Percentiles rank a stretch among this genome's conserved stretches.
Conservation (phyloP, 2,797 vertebrate genomes). For the Anabacerthia variegaticeps region DNA sequence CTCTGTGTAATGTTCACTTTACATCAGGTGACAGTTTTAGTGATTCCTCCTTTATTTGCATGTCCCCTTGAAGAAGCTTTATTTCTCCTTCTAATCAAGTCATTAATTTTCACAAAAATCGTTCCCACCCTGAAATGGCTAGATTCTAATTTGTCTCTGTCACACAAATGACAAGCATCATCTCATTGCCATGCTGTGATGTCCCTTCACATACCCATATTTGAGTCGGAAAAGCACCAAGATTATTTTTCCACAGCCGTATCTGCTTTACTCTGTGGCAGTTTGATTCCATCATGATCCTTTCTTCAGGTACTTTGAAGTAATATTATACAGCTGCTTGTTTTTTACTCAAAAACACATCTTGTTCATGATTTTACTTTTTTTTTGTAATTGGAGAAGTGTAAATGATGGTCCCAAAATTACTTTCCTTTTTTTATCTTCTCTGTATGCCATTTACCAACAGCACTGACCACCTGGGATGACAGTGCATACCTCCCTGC, state of each 20-base stretch:
- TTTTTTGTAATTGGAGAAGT: not conserved
- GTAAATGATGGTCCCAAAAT: not conserved
- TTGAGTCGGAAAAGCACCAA: not conserved
- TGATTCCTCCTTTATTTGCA: slow-evolving; percentile 70
- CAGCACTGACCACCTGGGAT: not conserved
- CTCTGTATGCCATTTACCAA: not conserved
- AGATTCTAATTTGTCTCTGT: slow-evolving; percentile 63
- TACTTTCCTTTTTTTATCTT: not conserved
- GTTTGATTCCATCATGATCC: not conserved
- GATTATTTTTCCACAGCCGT: not conserved
- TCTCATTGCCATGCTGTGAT: slow-evolving; percentile 43
- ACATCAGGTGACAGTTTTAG: slow-evolving; percentile 55
- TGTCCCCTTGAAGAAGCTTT: slow-evolving; percentile 54
- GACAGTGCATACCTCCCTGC: not conserved
- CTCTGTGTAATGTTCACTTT: slow-evolving; percentile 43
- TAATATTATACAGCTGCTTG: not conserved
- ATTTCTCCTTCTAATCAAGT: slow-evolving; percentile 69
- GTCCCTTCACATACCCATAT: not conserved
- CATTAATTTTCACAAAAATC: slow-evolving; percentile 66
- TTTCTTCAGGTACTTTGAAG: not conserved
- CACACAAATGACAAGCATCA: slow-evolving; percentile 43
- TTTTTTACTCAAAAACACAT: not conserved
- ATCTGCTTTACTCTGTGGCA: not conserved
- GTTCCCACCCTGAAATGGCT: slow-evolving; percentile 22
- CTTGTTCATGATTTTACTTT: not conserved